phyloP scores from a whole-genome alignment of 2,888 invertebrate genomes.

The Apoda limacodes region DNA sequence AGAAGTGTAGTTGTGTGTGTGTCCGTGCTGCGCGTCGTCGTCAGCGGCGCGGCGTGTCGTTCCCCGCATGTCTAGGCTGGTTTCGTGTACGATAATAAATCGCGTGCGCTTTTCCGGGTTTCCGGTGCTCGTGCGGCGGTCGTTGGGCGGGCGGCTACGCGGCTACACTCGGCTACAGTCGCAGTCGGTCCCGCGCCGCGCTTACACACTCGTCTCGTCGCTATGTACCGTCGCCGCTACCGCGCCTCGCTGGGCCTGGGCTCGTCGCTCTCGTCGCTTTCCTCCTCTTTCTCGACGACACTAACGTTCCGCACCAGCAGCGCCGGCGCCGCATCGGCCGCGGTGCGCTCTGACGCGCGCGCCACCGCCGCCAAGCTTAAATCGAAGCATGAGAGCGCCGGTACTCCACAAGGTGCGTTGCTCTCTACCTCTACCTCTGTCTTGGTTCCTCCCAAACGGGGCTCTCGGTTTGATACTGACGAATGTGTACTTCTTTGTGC shows the following conservation, averaged over 20 bases:
- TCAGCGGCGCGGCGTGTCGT: too few species aligned
- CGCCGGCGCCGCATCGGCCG: constrained; percentile 40
- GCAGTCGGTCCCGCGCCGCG: constrained; percentile 33
- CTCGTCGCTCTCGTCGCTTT: constrained; percentile 54
- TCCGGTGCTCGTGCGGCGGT: constrained; percentile 42
- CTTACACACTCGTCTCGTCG: constrained; percentile 31
- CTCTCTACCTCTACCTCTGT: constrained; percentile 19
- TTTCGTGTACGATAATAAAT: constrained; percentile 41
- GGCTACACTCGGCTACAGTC: constrained; percentile 30
- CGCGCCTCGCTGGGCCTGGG: constrained; percentile 59
- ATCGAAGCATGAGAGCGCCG: constrained; percentile 60
- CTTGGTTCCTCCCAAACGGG: too few species aligned
- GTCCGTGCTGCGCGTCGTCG: too few species aligned
- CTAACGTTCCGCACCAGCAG: constrained; percentile 24
- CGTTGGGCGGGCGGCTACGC: constrained; percentile 1
- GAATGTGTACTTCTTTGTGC: too few species aligned
- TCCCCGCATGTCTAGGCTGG: neutral
- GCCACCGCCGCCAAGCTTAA: constrained; percentile 63
- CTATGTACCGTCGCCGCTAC: constrained; percentile 60
- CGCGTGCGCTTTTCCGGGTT: constrained; percentile 54
- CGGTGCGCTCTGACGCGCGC: constrained; percentile 56
- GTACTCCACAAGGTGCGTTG: constrained; percentile 60
- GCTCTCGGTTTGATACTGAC: too few species aligned
- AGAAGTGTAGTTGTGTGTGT: too few species aligned
- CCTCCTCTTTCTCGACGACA: constrained; percentile 51